Evolutionary conservation across 2,797 vertebrate genomes (phyloP).

Genomic region (Tinamus major): DNA sequence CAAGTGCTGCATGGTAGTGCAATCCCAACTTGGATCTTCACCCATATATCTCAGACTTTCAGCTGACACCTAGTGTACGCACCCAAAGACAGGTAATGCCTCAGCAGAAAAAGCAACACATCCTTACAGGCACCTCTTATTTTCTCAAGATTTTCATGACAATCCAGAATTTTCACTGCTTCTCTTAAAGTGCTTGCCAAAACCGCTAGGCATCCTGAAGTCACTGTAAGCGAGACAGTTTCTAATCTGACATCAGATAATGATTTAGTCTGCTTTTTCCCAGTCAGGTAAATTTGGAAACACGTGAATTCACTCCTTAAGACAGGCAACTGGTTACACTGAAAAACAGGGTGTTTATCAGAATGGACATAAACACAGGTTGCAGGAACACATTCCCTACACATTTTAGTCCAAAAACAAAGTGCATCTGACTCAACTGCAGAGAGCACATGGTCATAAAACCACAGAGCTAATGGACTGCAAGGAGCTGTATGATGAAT

Average conservation of each 20-base stretch:
- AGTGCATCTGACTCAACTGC: background rate
- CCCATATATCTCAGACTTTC: background rate
- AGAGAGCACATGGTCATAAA: background rate
- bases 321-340: background rate
- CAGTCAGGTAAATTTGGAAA: background rate
- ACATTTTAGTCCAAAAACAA: background rate
- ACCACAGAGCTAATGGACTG: background rate
- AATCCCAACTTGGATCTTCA: background rate
- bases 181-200: background rate
- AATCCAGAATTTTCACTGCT: background rate
- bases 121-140: background rate
- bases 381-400: background rate
- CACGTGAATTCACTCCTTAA: background rate
- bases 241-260: background rate
- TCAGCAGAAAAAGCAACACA: background rate
- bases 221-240: background rate
- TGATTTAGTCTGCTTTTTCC: background rate
- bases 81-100: background rate
- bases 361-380: background rate
- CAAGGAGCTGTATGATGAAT: background rate
- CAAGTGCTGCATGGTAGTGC: background rate
- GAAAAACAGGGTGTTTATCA: background rate
- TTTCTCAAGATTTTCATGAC: conserved; percentile 4
- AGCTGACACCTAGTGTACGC: rapidly evolving
- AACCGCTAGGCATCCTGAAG: background rate